Evolutionary conservation across 2,113 vertebrate genomes (phyloP), one percentile per base, ranked within the genome.

Genomic region (Rhodinocichla rosea): DNA sequence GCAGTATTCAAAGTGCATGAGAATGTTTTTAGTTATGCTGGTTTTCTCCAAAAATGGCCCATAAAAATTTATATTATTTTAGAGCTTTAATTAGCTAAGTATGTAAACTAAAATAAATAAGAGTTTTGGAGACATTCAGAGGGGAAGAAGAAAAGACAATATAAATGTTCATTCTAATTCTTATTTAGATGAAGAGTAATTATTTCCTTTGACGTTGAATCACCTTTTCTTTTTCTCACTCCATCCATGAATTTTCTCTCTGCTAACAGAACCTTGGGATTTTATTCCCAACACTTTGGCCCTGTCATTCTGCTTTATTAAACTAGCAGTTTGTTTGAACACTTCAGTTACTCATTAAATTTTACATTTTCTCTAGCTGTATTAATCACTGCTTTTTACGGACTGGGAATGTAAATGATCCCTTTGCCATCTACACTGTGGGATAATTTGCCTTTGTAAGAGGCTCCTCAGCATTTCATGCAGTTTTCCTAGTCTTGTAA

Each of bases 31-130:
- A 94, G 92, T 85, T 74, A 70, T 82, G 68, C 62, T 47, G 32
- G 30, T 90, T 89, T 87, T 75, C 64, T 92, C 44, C 33, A 94
- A 92, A 94, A 97, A 94, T 60, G 77, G 75, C 84, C 76, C 90
- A 92, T 95, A 81, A 97, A 96, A 92, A 42, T 39, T 81, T 82
- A 52, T 74, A 91, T 92, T 94, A 89, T 95, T 96, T 82, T 84
- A 85, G 80, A 67, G 57, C 57, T 90, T 96, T 94, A 96, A 96
- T 97, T 95, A 96, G 90, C 35, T 82, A 89, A 96, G 62, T 82
- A 42, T 81, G 73, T 90, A 91, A 95, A 91, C 82, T 60, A 57
- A 87, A 94, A 93, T 83, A 91, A 92, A 82, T 95, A 73, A 88
- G 33, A 87, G 15, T 79, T 94, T 95, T 83, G 45, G 71, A 92